Conservation (phyloP, 2,888 invertebrate genomes). For the Macroteleia sp. region DNA sequence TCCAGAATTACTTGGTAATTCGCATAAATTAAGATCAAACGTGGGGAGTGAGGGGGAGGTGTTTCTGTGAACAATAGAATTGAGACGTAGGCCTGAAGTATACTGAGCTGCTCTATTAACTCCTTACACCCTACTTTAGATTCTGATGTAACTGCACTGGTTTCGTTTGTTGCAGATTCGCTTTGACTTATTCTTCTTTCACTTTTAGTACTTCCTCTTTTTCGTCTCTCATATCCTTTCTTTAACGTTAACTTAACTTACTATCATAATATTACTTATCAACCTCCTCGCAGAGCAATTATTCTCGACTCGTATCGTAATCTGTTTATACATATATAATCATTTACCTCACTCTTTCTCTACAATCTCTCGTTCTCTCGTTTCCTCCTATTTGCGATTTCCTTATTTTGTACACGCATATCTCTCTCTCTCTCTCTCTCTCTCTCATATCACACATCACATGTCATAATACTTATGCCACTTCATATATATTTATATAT, state of each 20-base stretch:
- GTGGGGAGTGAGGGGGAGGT: slow-evolving; percentile 48
- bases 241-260: slow-evolving; percentile 59
- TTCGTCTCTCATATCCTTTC: not conserved
- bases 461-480: slow-evolving; percentile 42
- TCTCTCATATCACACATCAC: slow-evolving; percentile 38
- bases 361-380: slow-evolving; percentile 7
- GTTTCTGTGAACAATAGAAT: slow-evolving; percentile 52
- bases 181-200: too few species aligned
- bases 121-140: slow-evolving; percentile 58
- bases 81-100: slow-evolving; percentile 79
- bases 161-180: too few species aligned
- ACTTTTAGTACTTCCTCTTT: not conserved
- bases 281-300: slow-evolving; percentile 74
- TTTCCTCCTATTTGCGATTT: slow-evolving; percentile 25
- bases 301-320: slow-evolving; percentile 72
- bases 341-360: slow-evolving; percentile 42
- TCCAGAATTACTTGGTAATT: slow-evolving; percentile 11
- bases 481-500: slow-evolving; percentile 45
- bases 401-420: slow-evolving; percentile 40
- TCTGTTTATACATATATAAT: slow-evolving; percentile 72
- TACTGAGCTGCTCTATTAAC: slow-evolving; percentile 73
- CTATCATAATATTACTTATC: slow-evolving; percentile 63
- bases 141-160: slow-evolving; percentile 35
- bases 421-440: slow-evolving; percentile 25
- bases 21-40: slow-evolving; percentile 25